Base-by-base conservation (phyloP, 2,797 vertebrate species). In the Clamator glandarius region DNA sequence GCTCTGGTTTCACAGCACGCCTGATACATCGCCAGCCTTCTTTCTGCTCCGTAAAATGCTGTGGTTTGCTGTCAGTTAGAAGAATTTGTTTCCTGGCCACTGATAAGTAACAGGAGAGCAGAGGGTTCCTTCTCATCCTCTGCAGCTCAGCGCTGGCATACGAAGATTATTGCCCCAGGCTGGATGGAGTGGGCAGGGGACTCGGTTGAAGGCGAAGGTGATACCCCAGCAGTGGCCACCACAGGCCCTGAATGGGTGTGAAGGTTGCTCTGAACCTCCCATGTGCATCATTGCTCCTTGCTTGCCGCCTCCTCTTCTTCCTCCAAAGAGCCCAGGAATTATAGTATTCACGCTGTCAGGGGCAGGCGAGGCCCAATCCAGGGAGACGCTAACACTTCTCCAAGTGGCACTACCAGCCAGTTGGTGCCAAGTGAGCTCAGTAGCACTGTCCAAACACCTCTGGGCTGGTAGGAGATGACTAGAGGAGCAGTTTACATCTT, bases 191-290 rank as follows among this genome's bases (percentile, higher is more conserved):
- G 44, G 44, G 57, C 52, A 58, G 72, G 61, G 33, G 21, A 12
- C 19, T 67, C 2, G 2, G 19, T 8, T 44, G 31, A 61, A 26
- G 17, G 35, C 26, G 2, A 16, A 2, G 31, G 55, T 13, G 36
- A 36, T 5, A 9, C 44, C 16, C 46, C 7, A 4, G 58, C 41
- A 63, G 85, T 1, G 9, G 31, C 15, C 20, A 23, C n/a, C 2
- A 2, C 1, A 6, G 12, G 28, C 8, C 28, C 24, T 3, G 5
- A 29, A 11, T 2, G 6, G 35, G 41, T 51, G 15, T 7, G 5
- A 9, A 88, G 15, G 25, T 31, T 50, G 3, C 16, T 8, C 33
- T 28, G 69, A 46, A 19, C 6, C 16, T 33, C 17, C 5, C 16
- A 1, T 5, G 17, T 7, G 6, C 52, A 55, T 64, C 62, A 35